These are phyloP conservation scores for Ashinkailepas kermadecensis DNA, from an alignment of 2,888 invertebrate genomes.

Conservation along the genomic window DNA sequence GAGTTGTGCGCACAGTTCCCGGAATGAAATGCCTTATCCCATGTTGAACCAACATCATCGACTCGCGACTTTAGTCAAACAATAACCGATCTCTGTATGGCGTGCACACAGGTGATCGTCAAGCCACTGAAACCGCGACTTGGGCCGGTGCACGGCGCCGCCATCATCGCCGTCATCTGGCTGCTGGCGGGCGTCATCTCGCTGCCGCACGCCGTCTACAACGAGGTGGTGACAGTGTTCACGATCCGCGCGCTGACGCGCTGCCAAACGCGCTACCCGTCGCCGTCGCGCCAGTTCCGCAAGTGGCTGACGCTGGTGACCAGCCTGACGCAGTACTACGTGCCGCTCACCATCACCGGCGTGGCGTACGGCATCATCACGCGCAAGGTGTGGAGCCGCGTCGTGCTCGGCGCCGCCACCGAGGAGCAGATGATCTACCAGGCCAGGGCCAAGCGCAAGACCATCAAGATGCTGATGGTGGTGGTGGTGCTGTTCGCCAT, in stretches of 20 bases:
- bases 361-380: conserved; percentile 40
- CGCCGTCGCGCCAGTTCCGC: conserved; percentile 39
- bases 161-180: conserved; percentile 42
- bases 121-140: conserved; percentile 43
- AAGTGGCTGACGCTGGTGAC: conserved; percentile 42
- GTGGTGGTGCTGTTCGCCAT: conserved; percentile 44
- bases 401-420: conserved; percentile 42
- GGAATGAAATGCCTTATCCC: no score
- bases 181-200: conserved; percentile 39
- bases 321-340: conserved; percentile 42
- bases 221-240: conserved; percentile 36
- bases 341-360: conserved; percentile 43
- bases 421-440: conserved; percentile 42
- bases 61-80: no score
- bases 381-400: conserved; percentile 38
- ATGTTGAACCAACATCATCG: no score
- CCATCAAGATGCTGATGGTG: conserved; percentile 45
- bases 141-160: conserved; percentile 40
- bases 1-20: no score
- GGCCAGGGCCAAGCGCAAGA: conserved; percentile 42
- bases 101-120: conserved; percentile 40
- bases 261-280: conserved; percentile 41
- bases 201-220: conserved; percentile 43
- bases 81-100: background rate
- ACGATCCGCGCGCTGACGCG: conserved; percentile 37